Conservation (phyloP, 1,140 invertebrate species). For the Philaenus spumarius region DNA sequence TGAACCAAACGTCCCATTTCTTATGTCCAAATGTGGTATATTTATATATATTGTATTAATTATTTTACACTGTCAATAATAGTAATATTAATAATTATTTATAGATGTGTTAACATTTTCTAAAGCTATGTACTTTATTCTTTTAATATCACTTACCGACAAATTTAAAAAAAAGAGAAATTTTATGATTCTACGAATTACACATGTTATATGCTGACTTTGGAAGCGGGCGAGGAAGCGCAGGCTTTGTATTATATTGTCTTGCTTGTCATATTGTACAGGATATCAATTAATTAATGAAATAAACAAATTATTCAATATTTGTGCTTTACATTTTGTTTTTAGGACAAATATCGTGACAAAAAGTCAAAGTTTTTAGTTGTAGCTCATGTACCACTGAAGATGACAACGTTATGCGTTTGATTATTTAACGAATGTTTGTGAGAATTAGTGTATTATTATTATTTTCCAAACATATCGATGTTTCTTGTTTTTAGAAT, state of each 20-base stretch:
- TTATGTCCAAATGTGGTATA: conserved; percentile 12
- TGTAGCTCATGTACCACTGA: too few species aligned
- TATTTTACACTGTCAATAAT: conserved; percentile 15
- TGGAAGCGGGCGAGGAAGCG: background rate
- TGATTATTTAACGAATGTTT: too few species aligned
- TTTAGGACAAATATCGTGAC: background rate
- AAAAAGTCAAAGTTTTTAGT: background rate
- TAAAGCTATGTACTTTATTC: conserved; percentile 16
- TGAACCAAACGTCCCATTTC: background rate
- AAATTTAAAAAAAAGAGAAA: conserved; percentile 3
- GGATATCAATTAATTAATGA: background rate
- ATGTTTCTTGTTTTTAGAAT: too few species aligned
- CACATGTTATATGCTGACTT: background rate
- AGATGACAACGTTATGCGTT: too few species aligned
- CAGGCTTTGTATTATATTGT: conserved; percentile 9
- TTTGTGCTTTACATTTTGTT: background rate
- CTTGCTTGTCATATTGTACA: conserved; percentile 13
- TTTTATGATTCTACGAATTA: conserved; percentile 12
- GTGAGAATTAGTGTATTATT: too few species aligned
- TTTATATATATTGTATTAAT: conserved; percentile 6
- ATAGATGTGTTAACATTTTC: conserved; percentile 16
- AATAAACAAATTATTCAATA: conserved; percentile 10
- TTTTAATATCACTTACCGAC: conserved; percentile 14
- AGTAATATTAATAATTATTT: conserved; percentile 13
- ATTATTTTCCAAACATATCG: too few species aligned